phyloP scores from a whole-genome alignment of 2,113 vertebrate genomes.

The Colaptes auratus region DNA sequence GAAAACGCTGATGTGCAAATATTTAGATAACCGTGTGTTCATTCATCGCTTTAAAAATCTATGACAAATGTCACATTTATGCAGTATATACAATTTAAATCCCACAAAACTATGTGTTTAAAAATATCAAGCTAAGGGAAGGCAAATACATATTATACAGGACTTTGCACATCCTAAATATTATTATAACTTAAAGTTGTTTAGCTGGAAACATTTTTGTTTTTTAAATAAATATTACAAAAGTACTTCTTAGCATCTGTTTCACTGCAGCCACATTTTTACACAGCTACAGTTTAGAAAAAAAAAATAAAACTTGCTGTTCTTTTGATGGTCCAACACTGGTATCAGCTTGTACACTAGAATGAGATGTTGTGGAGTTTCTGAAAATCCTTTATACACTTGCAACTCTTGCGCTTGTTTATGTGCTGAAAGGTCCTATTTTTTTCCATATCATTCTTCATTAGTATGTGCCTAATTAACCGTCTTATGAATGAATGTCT shows the following conservation, averaged over 20 bases:
- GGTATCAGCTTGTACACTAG: neutral
- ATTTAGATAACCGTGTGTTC: neutral
- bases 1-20: neutral
- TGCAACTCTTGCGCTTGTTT: neutral
- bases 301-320: neutral
- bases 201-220: neutral
- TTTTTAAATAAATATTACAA: neutral
- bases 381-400: neutral
- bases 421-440: neutral
- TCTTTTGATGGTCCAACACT: neutral
- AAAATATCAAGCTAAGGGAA: neutral
- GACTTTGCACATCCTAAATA: neutral
- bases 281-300: neutral
- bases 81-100: neutral
- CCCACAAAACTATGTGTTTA: neutral
- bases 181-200: neutral
- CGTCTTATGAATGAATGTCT: neutral
- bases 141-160: neutral
- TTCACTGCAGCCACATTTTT: neutral
- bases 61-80: neutral
- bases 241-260: neutral
- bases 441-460: neutral
- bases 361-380: neutral
- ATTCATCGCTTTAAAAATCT: neutral
- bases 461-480: neutral